These are phyloP conservation scores for Sebastes baramenuke DNA, from an alignment of 2,797 vertebrate species.

Conservation along the genomic window DNA sequence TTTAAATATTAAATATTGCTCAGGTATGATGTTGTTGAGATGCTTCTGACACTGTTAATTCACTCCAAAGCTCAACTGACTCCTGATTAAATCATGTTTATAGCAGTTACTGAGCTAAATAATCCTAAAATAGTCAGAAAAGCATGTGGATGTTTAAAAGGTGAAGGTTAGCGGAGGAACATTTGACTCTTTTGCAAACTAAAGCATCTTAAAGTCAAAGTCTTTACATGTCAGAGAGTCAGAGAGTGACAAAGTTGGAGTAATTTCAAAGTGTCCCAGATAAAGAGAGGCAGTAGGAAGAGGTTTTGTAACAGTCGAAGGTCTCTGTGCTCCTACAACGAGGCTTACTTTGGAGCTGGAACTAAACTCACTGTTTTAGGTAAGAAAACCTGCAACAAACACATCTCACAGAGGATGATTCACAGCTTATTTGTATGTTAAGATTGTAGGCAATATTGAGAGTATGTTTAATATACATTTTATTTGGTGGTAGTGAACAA, in stretches of 20 bases:
- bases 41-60: accelerated
- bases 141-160: not conserved
- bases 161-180: accelerated
- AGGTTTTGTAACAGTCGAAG: conserved; percentile 24
- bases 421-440: not conserved
- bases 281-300: not conserved
- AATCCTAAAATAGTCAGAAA: not conserved
- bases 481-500: not conserved
- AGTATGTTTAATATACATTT: not conserved
- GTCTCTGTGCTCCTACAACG: conserved; percentile 37
- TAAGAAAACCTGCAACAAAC: conserved; percentile 59
- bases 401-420: not conserved
- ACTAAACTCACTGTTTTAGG: conserved; percentile 83
- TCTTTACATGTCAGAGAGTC: not conserved
- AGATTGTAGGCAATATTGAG: not conserved
- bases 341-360: conserved; percentile 76
- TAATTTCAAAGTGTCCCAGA: accelerated
- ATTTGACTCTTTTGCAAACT: not conserved
- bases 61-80: accelerated
- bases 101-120: not conserved
- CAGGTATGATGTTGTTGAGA: accelerated
- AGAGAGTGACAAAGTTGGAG: not conserved
- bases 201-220: not conserved
- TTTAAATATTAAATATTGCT: not conserved
- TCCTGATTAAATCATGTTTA: not conserved